Conservation (phyloP, 2,113 vertebrate genomes). For the Vireo altiloquus region DNA sequence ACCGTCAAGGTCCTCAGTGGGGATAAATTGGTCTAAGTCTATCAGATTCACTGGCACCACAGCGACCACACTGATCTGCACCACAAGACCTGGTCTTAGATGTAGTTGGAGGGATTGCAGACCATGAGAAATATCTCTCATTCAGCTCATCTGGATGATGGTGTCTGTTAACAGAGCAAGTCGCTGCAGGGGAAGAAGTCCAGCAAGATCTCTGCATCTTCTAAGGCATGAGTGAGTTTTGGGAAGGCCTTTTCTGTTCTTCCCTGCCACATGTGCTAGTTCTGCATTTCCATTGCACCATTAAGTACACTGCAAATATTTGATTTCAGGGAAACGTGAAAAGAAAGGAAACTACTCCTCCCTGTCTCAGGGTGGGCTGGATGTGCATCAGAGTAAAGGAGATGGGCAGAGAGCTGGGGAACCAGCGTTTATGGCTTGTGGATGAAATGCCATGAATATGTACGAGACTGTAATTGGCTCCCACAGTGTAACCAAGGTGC, state of each 20-base stretch:
- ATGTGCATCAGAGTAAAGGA: background rate
- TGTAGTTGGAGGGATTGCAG: background rate
- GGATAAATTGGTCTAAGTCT: background rate
- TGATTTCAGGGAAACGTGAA: slow-evolving; percentile 4
- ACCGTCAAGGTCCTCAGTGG: background rate
- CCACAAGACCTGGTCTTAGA: background rate
- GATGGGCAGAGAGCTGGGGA: background rate
- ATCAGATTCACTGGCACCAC: background rate
- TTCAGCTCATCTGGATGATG: background rate
- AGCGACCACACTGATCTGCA: background rate
- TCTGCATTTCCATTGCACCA: background rate
- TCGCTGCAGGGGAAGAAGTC: background rate
- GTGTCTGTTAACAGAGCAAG: background rate
- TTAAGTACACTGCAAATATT: slow-evolving; percentile 17
- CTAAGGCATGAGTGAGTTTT: background rate
- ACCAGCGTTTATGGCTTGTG: background rate
- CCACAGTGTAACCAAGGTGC: slow-evolving; percentile 32
- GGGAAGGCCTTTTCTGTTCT: background rate
- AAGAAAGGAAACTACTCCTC: background rate
- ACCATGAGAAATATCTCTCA: background rate
- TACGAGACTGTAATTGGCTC: slow-evolving; percentile 67
- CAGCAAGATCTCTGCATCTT: background rate
- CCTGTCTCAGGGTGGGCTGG: background rate
- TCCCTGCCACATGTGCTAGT: background rate
- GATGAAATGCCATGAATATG: slow-evolving; percentile 60